phyloP scores from a whole-genome alignment of 2,888 invertebrate species.

The Notodonta ziczac region DNA sequence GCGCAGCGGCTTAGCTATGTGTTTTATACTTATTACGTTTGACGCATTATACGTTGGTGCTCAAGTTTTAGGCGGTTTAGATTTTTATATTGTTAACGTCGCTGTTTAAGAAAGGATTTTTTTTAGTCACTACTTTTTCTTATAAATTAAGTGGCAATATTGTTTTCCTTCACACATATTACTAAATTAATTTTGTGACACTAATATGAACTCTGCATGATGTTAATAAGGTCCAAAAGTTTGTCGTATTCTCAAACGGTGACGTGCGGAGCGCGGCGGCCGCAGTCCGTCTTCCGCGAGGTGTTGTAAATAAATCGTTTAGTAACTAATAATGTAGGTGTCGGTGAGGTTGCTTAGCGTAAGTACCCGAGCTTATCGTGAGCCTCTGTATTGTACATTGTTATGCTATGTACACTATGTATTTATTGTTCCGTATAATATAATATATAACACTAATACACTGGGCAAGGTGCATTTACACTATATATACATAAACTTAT shows the following conservation, averaged over 20 bases:
- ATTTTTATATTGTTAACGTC: slow-evolving; percentile 23
- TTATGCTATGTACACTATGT: slow-evolving; percentile 17
- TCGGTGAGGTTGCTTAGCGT: slow-evolving; percentile 48
- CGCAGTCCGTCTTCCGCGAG: not conserved
- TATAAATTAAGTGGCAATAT: too few species aligned
- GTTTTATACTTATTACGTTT: slow-evolving; percentile 8
- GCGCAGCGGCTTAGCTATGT: slow-evolving; percentile 15
- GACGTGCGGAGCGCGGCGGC: not conserved
- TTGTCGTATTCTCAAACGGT: not conserved
- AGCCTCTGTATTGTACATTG: slow-evolving; percentile 34
- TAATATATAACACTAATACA: slow-evolving; percentile 38
- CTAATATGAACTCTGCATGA: not conserved
- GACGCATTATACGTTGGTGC: slow-evolving; percentile 22
- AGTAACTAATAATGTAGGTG: slow-evolving; percentile 27
- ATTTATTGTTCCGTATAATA: slow-evolving; percentile 25
- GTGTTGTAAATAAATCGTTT: slow-evolving; percentile 62
- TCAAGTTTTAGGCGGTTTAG: slow-evolving; percentile 19
- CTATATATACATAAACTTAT: slow-evolving; percentile 24
- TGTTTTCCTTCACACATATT: not conserved
- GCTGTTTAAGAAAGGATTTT: slow-evolving; percentile 19
- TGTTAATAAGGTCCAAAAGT: not conserved
- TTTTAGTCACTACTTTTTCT: not conserved
- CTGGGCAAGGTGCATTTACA: slow-evolving; percentile 55
- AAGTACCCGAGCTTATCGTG: slow-evolving; percentile 61
- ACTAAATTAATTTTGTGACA: not conserved